A percentile compares a stretch with the other conserved stretches of the same genome.
Conservation (phyloP, 2,113 vertebrate genomes). For the Prolemur simus region DNA sequence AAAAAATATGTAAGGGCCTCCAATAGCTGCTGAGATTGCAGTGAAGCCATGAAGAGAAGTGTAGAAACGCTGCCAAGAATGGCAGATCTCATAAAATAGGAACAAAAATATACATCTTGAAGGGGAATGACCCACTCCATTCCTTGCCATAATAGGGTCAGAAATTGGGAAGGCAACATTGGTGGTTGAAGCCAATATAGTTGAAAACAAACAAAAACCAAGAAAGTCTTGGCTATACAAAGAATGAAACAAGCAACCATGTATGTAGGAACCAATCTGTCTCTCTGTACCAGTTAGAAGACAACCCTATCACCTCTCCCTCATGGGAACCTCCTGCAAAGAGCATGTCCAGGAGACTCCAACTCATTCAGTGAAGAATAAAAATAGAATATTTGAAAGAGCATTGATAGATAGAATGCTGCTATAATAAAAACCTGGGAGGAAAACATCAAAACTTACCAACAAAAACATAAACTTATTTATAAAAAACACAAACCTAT, state of each 20-base stretch:
- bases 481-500: not conserved
- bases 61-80: not conserved
- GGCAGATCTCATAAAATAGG: not conserved
- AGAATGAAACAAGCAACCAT: not conserved
- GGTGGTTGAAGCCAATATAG: not conserved
- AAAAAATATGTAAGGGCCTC: not conserved
- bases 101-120: not conserved
- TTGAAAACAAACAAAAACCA: not conserved
- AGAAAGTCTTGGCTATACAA: not conserved
- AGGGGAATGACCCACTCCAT: not conserved
- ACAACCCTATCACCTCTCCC: not conserved
- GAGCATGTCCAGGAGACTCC: not conserved
- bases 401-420: not conserved
- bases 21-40: not conserved
- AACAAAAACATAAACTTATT: not conserved
- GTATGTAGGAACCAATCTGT: not conserved
- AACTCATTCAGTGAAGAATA: not conserved
- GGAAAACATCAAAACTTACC: not conserved
- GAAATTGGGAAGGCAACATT: not conserved
- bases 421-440: not conserved
- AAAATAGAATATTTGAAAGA: not conserved
- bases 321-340: not conserved
- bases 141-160: not conserved
- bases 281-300: not conserved
- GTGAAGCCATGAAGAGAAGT: not conserved